phyloP scores from a whole-genome alignment of 2,888 invertebrate species.

The Yponomeuta cagnagella region DNA sequence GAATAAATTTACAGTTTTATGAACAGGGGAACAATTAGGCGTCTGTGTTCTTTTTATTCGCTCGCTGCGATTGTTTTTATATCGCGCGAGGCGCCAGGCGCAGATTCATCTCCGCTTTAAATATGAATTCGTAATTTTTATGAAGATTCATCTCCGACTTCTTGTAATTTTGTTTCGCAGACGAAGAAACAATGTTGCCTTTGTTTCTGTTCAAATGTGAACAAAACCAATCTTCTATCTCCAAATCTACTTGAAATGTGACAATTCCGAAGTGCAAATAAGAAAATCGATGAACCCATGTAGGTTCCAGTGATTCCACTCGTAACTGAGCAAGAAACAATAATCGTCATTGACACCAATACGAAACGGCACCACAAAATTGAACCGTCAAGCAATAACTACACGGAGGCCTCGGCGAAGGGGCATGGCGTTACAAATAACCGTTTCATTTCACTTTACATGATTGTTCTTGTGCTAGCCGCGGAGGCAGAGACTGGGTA shows the following conservation, averaged over 20 bases:
- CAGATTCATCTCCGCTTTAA: constrained; percentile 67
- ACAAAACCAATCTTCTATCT: not conserved
- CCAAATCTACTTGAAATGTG: not conserved
- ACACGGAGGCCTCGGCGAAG: constrained; percentile 55
- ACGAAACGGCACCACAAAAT: constrained; percentile 46
- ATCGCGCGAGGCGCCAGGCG: constrained; percentile 34
- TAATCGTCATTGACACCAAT: constrained; percentile 21
- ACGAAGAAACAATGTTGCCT: not conserved
- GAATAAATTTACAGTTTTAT: constrained; percentile 74
- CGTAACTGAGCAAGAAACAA: constrained; percentile 23
- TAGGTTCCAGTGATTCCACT: not conserved
- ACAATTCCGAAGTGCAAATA: not conserved
- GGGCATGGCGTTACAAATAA: constrained; percentile 73
- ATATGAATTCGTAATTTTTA: constrained; percentile 71
- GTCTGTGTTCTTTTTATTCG: constrained; percentile 65
- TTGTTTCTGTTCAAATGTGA: not conserved
- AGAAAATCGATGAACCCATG: not conserved
- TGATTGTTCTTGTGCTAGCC: constrained; percentile 71
- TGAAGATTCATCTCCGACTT: constrained; percentile 56
- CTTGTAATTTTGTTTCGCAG: constrained; percentile 42
- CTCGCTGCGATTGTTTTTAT: constrained; percentile 65
- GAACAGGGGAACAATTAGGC: constrained; percentile 75
- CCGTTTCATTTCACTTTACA: constrained; percentile 77
- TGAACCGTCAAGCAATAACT: constrained; percentile 51
- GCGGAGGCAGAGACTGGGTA: constrained; percentile 25